Evolutionary conservation across 1,140 invertebrate genomes (phyloP), one percentile per base, ranked within the genome.

Genomic region (Meloidogyne exigua): DNA sequence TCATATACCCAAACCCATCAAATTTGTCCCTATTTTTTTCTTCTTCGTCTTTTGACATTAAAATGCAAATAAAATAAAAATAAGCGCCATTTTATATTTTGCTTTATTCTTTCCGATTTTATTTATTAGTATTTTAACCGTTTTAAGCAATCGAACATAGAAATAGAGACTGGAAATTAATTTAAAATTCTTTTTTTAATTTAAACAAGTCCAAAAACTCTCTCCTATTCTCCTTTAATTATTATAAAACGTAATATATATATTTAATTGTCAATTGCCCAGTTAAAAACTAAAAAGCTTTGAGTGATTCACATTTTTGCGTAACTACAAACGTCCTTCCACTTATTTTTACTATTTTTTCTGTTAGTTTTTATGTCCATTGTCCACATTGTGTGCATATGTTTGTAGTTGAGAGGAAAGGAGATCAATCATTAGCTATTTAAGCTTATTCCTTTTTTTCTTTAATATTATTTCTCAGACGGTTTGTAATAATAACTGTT

Each of bases 1-100:
- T n/a, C 18, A 57, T 57, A n/a, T n/a, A 3, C n/a, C 49, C n/a
- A n/a, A 28, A 39, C 26, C 71, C 57, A 25, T 64, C 71, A 25
- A 62, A 44, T 72, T 39, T 28, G 57, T 57, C 71, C 36, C 21
- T 28, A n/a, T 32, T 57, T 32, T 36, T 63, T 32, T 15, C 57
- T 65, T 21, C 9, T 64, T 23, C 49, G 0, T 63, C 28, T 28
- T 65, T 25, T 32, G n/a, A 63, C 71, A 72, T 72, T 63, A 72
- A 72, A 72, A 72, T 72, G 71, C 39, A 72, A 72, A 72, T 72
- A 49, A 57, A 49, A 62, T 44, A 32, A 25, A n/a, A 69, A 69
- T 25, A 44, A 23, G 5, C 36, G 15, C 36, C 68, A 18, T 18
- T 62, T 28, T 26, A 26, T 26, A 23, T 57, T 57, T 26, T 49